Evolutionary conservation across 2,797 vertebrate species (phyloP).

Genomic region (Podargus strigoides): DNA sequence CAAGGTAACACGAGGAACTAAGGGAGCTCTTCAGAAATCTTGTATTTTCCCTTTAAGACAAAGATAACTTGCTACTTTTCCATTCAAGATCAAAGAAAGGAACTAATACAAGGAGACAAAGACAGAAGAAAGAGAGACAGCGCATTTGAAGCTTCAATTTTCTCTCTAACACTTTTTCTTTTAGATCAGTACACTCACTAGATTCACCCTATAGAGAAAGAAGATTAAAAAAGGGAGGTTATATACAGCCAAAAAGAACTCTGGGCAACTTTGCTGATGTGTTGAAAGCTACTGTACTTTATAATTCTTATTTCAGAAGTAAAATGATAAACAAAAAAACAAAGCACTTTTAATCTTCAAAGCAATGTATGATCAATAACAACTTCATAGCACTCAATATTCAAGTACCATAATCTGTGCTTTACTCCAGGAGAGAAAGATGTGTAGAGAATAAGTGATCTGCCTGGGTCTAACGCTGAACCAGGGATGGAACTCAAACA

Average conservation of each 20-base stretch:
- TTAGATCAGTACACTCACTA: constrained; percentile 2
- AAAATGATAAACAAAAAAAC: constrained; percentile 51
- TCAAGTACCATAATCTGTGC: constrained; percentile 15
- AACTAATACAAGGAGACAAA: constrained; percentile 8
- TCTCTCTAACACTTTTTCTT: background rate
- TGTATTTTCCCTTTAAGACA: constrained; percentile 27
- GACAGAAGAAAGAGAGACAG: background rate
- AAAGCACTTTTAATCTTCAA: constrained; percentile 56
- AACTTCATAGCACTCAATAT: background rate
- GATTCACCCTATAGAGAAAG: background rate
- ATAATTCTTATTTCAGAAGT: constrained; percentile 28
- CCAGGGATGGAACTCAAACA: background rate
- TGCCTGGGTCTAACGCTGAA: background rate
- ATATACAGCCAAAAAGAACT: background rate
- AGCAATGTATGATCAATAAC: constrained; percentile 16
- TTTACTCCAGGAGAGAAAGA: constrained; percentile 2
- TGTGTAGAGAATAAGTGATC: background rate
- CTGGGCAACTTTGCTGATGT: background rate
- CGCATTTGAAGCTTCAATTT: constrained; percentile 27
- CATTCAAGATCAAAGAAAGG: constrained; percentile 22
- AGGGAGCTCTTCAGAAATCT: background rate
- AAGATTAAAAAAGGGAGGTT: constrained; percentile 4
- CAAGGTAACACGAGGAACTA: background rate
- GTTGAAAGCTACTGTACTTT: constrained; percentile 14
- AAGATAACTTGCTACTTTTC: constrained; percentile 16